Conservation (phyloP, 53 echinoderm and acorn worm species). For the Crossaster papposus region DNA sequence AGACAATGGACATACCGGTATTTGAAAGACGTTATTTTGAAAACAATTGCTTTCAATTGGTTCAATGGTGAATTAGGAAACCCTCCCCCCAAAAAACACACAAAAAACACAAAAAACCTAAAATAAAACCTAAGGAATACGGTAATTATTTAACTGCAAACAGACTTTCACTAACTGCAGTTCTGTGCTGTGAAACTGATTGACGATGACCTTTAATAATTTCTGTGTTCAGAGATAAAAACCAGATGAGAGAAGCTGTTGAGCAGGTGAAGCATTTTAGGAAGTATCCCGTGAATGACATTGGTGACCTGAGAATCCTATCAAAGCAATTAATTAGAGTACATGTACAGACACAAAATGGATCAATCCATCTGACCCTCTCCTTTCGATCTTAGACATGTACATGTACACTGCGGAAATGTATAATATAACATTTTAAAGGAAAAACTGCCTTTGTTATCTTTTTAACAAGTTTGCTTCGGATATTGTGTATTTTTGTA, state of each 20-base stretch:
- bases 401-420: too few relatives aligned
- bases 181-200: neutral
- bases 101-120: neutral
- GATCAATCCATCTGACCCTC: neutral
- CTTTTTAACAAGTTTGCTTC: too few relatives aligned
- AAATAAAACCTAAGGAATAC: neutral
- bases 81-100: too few relatives aligned
- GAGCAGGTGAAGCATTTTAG: neutral
- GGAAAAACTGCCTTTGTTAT: too few relatives aligned
- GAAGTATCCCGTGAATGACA: neutral
- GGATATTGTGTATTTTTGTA: too few relatives aligned
- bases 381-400: neutral
- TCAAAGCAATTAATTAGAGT: neutral
- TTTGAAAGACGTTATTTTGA: neutral
- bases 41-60: neutral
- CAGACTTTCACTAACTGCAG: neutral
- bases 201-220: neutral
- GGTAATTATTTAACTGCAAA: neutral
- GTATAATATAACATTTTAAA: too few relatives aligned
- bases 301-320: neutral
- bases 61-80: too few relatives aligned
- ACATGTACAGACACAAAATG: neutral
- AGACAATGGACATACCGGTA: neutral
- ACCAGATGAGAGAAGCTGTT: neutral
- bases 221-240: neutral